A percentile compares a stretch with the other conserved stretches of the same genome.
These are phyloP conservation scores for Lacerta bilineata DNA, from an alignment of 2,797 vertebrate genomes.

Conservation along the genomic window DNA sequence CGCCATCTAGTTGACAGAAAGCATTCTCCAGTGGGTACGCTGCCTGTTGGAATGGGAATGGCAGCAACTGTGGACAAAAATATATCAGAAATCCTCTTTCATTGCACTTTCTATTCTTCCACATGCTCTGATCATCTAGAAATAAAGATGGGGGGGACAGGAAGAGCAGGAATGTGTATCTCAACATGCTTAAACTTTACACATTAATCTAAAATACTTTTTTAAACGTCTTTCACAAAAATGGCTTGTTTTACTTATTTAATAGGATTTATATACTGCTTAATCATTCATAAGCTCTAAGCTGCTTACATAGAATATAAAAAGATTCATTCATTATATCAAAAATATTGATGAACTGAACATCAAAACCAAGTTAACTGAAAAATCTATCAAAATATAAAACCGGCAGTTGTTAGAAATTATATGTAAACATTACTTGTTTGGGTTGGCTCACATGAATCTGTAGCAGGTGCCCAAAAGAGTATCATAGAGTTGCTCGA, in stretches of 20 bases:
- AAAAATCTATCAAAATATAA: too few species aligned
- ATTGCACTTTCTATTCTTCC: neutral
- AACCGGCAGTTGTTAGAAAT: too few species aligned
- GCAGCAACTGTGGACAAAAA: neutral
- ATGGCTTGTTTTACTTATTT: neutral
- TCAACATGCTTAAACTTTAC: constrained; percentile 2
- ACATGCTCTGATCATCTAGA: neutral
- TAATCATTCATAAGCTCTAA: too few species aligned
- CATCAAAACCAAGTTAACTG: neutral
- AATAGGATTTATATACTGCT: too few species aligned
- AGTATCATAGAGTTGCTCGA: too few species aligned
- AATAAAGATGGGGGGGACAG: neutral
- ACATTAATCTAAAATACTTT: neutral
- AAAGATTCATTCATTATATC: too few species aligned
- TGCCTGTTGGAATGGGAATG: neutral
- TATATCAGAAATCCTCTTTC: neutral
- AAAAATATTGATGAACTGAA: too few species aligned
- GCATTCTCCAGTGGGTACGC: neutral
- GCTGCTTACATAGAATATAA: too few species aligned
- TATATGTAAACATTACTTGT: too few species aligned
- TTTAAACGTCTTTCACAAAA: neutral
- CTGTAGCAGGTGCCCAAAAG: too few species aligned
- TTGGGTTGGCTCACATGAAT: too few species aligned
- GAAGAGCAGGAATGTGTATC: neutral
- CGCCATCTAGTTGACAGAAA: neutral